Evolutionary conservation across 2,797 vertebrate genomes (phyloP).

Genomic region (Acridotheres tristis): DNA sequence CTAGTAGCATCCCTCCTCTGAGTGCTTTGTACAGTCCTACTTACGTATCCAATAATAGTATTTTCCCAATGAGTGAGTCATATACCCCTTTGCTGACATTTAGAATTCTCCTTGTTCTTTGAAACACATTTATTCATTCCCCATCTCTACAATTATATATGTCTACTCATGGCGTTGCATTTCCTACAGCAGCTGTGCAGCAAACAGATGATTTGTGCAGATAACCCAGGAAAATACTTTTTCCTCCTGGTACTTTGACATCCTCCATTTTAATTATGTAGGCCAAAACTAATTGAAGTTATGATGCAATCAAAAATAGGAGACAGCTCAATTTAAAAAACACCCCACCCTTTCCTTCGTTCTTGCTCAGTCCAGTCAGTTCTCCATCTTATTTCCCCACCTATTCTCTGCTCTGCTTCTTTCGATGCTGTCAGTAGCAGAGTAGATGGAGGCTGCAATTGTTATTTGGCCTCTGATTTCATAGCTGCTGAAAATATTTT

Average conservation of each 20-base stretch:
- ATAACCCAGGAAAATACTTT: not conserved
- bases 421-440: not conserved
- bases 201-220: slow-evolving; percentile 14
- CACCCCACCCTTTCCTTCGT: not conserved
- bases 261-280: slow-evolving; percentile 30
- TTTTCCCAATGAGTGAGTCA: slow-evolving; percentile 68
- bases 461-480: not conserved
- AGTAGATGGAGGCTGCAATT: not conserved
- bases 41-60: slow-evolving; percentile 72
- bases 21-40: slow-evolving; percentile 52
- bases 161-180: slow-evolving; percentile 58
- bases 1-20: slow-evolving; percentile 32
- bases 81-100: slow-evolving; percentile 63
- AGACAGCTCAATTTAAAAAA: not conserved
- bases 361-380: not conserved
- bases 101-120: slow-evolving; percentile 77
- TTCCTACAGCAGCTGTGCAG: slow-evolving; percentile 67
- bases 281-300: slow-evolving; percentile 39
- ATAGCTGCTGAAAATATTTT: not conserved
- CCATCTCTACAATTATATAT: slow-evolving; percentile 67
- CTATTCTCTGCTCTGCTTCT: not conserved
- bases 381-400: not conserved
- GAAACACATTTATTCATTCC: slow-evolving; percentile 79
- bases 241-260: slow-evolving; percentile 15
- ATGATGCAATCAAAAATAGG: slow-evolving; percentile 28